Evolutionary conservation across 92 coral and sea anemone species (phyloP), one percentile per base, ranked within the genome.

Genomic region (Chrysogorgia sp.): DNA sequence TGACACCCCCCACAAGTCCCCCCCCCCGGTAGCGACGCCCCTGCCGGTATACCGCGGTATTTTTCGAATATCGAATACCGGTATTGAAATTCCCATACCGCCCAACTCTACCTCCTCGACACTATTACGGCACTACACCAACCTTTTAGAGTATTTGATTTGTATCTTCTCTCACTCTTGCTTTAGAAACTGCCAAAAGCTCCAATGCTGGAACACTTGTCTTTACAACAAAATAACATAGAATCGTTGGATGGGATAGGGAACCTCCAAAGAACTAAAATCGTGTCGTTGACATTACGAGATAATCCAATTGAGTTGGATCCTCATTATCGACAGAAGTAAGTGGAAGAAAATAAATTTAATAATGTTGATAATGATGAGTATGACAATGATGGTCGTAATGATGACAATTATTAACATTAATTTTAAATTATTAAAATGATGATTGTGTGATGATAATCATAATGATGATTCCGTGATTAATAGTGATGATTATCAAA

Each of bases 281-380:
- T 96, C 40, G 86, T 82, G 30, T 96, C 99, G 9, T 69, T 96
- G 10, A 91, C 84, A 13, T 82, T 96, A 41, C 90, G 87, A 71
- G 99, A 92, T 47, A 96, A 96, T 61, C 97, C 99, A 13, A 84
- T 92, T 4, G 99, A 90, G 40, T 74, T 96, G 80, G 89, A 81
- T 32, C 99, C 99, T 10, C 56, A 77, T 62, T 96, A 96, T 82
- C 66, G 99, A 55, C 92, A 89, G 66, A 86, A 76, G 99, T 96
- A 83, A 92, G 90, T 35, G 7, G 47, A 66, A 32, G 15, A 7
- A 6, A 1, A 6, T n/a, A n/a, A n/a, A n/a, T n/a, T n/a, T n/a
- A n/a, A n/a, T n/a, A n/a, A n/a, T n/a, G n/a, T n/a, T n/a, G n/a
- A n/a, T n/a, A n/a, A n/a, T n/a, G n/a, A n/a, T n/a, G n/a, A n/a